phyloP scores from a whole-genome alignment of 1,140 invertebrate genomes.

The Sinonovacula constricta region DNA sequence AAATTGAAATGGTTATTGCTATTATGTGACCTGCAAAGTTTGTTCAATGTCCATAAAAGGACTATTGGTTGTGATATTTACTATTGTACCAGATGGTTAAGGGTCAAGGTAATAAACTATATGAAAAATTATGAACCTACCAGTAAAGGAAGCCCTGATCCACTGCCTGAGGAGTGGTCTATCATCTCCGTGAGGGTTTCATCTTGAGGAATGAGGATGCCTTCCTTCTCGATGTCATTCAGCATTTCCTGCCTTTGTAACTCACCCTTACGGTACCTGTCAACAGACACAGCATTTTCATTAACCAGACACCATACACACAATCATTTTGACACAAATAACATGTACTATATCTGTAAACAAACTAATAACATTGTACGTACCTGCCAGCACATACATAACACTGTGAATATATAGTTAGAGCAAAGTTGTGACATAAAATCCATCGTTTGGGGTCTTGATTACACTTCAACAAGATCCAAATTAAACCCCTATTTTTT shows the following conservation, averaged over 20 bases:
- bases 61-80: too few relatives aligned
- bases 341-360: not conserved
- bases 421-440: too few relatives aligned
- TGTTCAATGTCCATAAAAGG: too few relatives aligned
- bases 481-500: too few relatives aligned
- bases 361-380: not conserved
- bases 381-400: too few relatives aligned
- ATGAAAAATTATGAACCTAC: too few relatives aligned
- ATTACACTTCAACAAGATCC: too few relatives aligned
- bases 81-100: too few relatives aligned
- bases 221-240: slow-evolving; percentile 73
- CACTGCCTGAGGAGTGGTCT: slow-evolving; percentile 90
- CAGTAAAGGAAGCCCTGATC: slow-evolving; percentile 92
- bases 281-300: slow-evolving; percentile 79
- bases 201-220: slow-evolving; percentile 68
- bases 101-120: too few relatives aligned
- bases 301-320: not conserved
- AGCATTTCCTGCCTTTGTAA: slow-evolving; percentile 75
- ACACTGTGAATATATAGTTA: too few relatives aligned
- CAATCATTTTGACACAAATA: not conserved
- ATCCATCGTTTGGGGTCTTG: too few relatives aligned
- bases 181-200: slow-evolving; percentile 85
- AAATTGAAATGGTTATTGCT: not conserved
- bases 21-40: not conserved
- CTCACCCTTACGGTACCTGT: slow-evolving; percentile 79